A percentile compares a stretch with the other conserved stretches of the same genome.
These are phyloP conservation scores for Apomyelois bistriatella DNA, from an alignment of 2,888 invertebrate genomes.

Conservation along the genomic window DNA sequence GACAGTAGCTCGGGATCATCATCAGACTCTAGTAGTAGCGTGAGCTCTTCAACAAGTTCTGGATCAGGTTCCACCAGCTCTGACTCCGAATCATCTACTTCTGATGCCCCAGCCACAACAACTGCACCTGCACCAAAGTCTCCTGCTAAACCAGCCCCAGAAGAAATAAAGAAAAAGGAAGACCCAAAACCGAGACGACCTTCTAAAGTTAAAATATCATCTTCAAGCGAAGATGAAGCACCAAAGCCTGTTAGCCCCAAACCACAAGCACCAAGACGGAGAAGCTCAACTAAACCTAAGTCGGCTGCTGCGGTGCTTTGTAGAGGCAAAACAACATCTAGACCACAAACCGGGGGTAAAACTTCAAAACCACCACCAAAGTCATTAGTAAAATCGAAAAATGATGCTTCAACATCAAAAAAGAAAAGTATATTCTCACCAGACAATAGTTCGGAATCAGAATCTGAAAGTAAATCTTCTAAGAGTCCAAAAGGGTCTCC, in stretches of 20 bases:
- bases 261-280: conserved; percentile 66
- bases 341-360: conserved; percentile 57
- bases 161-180: conserved; percentile 60
- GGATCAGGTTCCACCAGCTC: conserved; percentile 85
- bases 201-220: conserved; percentile 68
- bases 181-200: conserved; percentile 51
- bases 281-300: conserved; percentile 81
- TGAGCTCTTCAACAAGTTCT: conserved; percentile 84
- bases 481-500: conserved; percentile 55
- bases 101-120: conserved; percentile 48
- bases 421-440: conserved; percentile 92
- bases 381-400: conserved; percentile 52
- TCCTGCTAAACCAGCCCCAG: conserved; percentile 50
- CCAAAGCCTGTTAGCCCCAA: conserved; percentile 62
- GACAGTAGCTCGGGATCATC: conserved; percentile 83
- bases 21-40: conserved; percentile 85
- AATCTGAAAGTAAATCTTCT: conserved; percentile 63
- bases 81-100: conserved; percentile 85
- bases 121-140: conserved; percentile 49
- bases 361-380: conserved; percentile 64
- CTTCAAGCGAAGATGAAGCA: conserved; percentile 82
- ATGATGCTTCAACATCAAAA: conserved; percentile 63
- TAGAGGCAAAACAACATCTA: conserved; percentile 64
- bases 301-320: conserved; percentile 81
- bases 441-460: conserved; percentile 81